Evolutionary conservation across 2,888 invertebrate genomes (phyloP).

Genomic region (Eudemis profundana): DNA sequence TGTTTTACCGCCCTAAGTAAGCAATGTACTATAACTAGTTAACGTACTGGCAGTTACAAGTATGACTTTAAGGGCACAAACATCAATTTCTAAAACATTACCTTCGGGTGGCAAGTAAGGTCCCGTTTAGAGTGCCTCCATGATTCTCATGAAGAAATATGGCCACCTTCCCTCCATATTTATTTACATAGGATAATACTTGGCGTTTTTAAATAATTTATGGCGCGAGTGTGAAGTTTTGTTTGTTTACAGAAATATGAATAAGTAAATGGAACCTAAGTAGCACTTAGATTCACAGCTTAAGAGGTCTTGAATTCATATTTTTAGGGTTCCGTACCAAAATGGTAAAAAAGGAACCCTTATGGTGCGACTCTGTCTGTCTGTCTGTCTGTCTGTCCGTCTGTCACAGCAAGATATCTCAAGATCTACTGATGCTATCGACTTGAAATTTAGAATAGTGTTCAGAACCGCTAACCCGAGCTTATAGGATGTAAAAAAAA

Average conservation of each 20-base stretch:
- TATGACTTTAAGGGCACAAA: slow-evolving; percentile 13
- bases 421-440: too few species aligned
- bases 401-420: too few species aligned
- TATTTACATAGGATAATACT: slow-evolving; percentile 41
- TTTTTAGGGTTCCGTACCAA: too few species aligned
- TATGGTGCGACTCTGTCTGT: too few species aligned
- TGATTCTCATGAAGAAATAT: slow-evolving; percentile 39
- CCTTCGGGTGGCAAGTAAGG: slow-evolving; percentile 34
- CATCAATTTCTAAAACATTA: slow-evolving; percentile 44
- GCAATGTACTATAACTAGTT: too few species aligned
- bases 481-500: too few species aligned
- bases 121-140: slow-evolving; percentile 26
- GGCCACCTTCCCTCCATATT: slow-evolving; percentile 26
- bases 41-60: background rate
- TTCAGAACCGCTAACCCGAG: too few species aligned
- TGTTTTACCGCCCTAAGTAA: too few species aligned
- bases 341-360: too few species aligned
- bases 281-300: background rate
- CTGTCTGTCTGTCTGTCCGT: too few species aligned
- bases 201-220: slow-evolving; percentile 35
- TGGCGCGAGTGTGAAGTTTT: slow-evolving; percentile 8
- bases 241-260: background rate
- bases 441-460: too few species aligned
- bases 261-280: background rate
- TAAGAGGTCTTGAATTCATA: too few species aligned